Percentiles rank a stretch among this genome's conserved stretches.
These are phyloP conservation scores for Drepana falcataria DNA, from an alignment of 2,888 invertebrate genomes.

Conservation along the genomic window DNA sequence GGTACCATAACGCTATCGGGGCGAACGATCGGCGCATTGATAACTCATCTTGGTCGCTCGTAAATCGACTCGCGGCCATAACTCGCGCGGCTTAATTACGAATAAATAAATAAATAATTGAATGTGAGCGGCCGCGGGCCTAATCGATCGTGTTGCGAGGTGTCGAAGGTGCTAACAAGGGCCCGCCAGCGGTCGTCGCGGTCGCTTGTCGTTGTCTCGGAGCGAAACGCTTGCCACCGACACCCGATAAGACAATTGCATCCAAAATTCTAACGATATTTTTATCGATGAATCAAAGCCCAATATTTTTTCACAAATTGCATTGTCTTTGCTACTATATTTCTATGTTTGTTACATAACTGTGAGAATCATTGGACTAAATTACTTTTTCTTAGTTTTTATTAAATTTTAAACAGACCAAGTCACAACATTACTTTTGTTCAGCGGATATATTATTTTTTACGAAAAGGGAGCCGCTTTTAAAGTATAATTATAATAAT, in stretches of 20 bases:
- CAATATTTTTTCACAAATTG: not conserved
- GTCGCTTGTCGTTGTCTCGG: conserved; percentile 19
- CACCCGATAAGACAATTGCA: conserved; percentile 1
- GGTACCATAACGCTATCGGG: conserved; percentile 36
- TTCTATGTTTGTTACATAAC: too few relatives aligned
- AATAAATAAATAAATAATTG: conserved; percentile 80
- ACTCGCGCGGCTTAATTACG: conserved; percentile 76
- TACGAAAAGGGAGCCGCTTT: too few relatives aligned
- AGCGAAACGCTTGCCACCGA: conserved; percentile 22
- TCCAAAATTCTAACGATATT: not conserved
- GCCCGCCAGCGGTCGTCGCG: conserved; percentile 29
- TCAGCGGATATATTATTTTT: too few relatives aligned
- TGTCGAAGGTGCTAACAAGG: conserved; percentile 74
- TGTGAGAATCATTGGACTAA: too few relatives aligned
- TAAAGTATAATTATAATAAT: too few relatives aligned
- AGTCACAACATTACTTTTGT: too few relatives aligned
- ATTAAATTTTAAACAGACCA: too few relatives aligned
- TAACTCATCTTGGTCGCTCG: conserved; percentile 58
- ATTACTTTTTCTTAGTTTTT: too few relatives aligned
- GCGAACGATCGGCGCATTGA: conserved; percentile 37
- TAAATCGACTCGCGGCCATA: conserved; percentile 66
- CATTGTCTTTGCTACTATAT: too few relatives aligned
- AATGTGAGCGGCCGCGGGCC: conserved; percentile 76
- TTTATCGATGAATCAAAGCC: not conserved
- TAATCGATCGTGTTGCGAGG: conserved; percentile 64